Evolutionary conservation across 2,113 vertebrate genomes (phyloP).

Genomic region (Ivindomyrus marchei): DNA sequence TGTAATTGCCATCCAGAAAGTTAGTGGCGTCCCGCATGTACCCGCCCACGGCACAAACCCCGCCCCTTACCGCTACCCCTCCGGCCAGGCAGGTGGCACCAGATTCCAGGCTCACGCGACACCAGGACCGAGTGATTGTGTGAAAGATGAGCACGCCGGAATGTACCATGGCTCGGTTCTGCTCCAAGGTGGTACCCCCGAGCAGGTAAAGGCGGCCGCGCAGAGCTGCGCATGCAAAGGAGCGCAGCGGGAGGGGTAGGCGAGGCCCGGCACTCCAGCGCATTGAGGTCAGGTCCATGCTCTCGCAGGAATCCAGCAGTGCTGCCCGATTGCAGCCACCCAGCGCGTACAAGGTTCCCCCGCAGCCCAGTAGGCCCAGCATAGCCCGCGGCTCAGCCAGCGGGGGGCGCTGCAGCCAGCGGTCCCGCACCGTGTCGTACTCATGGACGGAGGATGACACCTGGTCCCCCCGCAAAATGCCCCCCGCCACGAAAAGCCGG

Average conservation of each 20-base stretch:
- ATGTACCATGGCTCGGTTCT: slow-evolving; percentile 65
- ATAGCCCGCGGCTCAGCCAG: slow-evolving; percentile 61
- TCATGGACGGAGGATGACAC: slow-evolving; percentile 65
- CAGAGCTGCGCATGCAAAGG: slow-evolving; percentile 59
- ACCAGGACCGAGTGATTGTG: slow-evolving; percentile 63
- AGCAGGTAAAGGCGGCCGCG: slow-evolving; percentile 66
- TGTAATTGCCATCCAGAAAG: slow-evolving; percentile 62
- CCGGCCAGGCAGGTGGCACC: slow-evolving; percentile 66
- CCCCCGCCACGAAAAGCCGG: slow-evolving; percentile 67
- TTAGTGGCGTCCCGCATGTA: slow-evolving; percentile 67
- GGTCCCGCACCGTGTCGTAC: slow-evolving; percentile 63
- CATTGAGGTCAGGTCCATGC: slow-evolving; percentile 48
- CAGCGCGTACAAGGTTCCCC: slow-evolving; percentile 60
- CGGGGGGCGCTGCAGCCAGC: slow-evolving; percentile 59
- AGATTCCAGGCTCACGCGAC: slow-evolving; percentile 61
- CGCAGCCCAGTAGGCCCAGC: slow-evolving; percentile 65
- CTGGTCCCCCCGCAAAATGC: slow-evolving; percentile 58
- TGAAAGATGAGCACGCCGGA: slow-evolving; percentile 70
- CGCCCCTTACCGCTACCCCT: slow-evolving; percentile 66
- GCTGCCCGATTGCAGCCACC: slow-evolving; percentile 64
- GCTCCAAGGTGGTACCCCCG: slow-evolving; percentile 67
- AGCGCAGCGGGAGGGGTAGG: slow-evolving; percentile 48
- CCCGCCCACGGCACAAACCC: slow-evolving; percentile 68
- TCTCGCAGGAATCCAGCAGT: slow-evolving; percentile 59
- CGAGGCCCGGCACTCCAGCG: slow-evolving; percentile 40